Percentiles rank a stretch among this genome's conserved stretches.
Evolutionary conservation across 2,797 vertebrate species (phyloP).

Genomic region (Phrynocephalus vlangalii): DNA sequence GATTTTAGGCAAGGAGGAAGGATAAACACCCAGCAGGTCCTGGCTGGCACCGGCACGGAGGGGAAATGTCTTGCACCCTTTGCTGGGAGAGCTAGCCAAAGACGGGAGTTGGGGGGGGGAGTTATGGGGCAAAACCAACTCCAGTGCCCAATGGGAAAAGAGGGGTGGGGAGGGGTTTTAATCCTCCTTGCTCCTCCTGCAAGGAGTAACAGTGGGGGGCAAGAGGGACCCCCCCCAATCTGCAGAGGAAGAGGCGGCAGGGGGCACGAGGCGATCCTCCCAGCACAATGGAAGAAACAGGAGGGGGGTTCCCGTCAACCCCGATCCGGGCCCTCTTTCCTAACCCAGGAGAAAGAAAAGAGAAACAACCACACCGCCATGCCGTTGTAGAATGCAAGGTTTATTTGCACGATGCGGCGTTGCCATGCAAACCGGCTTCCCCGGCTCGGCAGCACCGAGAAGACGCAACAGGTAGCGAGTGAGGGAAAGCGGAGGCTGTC

Average conservation of each 20-base stretch:
- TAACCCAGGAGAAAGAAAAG: too few relatives aligned
- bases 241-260: too few relatives aligned
- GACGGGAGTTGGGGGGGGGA: neutral
- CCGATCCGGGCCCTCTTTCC: too few relatives aligned
- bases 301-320: too few relatives aligned
- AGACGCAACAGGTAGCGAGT: too few relatives aligned
- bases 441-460: neutral
- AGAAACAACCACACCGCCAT: neutral
- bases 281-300: neutral
- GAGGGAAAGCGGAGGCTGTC: neutral
- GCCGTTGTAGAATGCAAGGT: neutral
- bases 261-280: neutral
- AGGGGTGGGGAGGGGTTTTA: neutral
- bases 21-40: neutral
- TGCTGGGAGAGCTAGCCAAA: neutral
- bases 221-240: neutral
- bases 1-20: too few relatives aligned
- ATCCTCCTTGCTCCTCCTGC: neutral
- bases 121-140: neutral
- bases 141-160: conserved; percentile 11
- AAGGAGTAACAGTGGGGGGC: neutral
- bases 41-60: neutral
- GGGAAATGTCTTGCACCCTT: neutral
- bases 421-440: neutral
- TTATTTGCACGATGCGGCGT: neutral